Conservation (phyloP, 1,140 invertebrate genomes). For the Steinernema feltiae region DNA sequence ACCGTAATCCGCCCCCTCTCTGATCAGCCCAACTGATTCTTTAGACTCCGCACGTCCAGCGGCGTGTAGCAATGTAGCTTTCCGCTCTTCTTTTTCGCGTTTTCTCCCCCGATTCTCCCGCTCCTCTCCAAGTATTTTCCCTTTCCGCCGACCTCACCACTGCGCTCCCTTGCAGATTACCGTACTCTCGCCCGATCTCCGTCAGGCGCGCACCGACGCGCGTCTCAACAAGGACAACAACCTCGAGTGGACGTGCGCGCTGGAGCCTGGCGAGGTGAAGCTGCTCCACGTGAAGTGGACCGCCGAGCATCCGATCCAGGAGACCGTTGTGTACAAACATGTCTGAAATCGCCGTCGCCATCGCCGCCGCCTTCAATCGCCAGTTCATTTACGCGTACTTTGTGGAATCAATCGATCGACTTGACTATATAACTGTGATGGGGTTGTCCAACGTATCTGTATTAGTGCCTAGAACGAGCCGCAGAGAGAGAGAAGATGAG, state of each 20-base stretch:
- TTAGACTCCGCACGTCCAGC: neutral
- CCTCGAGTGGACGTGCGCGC: conserved; percentile 35
- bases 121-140: neutral
- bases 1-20: neutral
- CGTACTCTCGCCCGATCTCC: conserved; percentile 42
- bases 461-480: too few relatives aligned
- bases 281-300: conserved; percentile 34
- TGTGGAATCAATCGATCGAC: neutral
- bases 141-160: neutral
- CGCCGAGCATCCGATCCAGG: conserved; percentile 32
- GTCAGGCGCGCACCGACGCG: conserved; percentile 18
- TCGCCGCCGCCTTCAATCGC: too few relatives aligned
- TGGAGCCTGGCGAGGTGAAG: conserved; percentile 33
- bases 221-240: conserved; percentile 39
- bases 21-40: neutral
- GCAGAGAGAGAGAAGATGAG: too few relatives aligned
- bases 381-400: neutral
- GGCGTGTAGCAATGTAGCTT: conserved; percentile 16
- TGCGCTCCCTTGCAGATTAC: conserved; percentile 29
- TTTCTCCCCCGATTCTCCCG: neutral
- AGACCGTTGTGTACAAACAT: conserved; percentile 26
- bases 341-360: too few relatives aligned
- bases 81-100: neutral
- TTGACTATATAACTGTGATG: neutral
- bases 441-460: too few relatives aligned